A percentile compares a stretch with the other conserved stretches of the same genome.
Conservation (phyloP, 1,140 invertebrate genomes). For the Rhyacophila brunnea region DNA sequence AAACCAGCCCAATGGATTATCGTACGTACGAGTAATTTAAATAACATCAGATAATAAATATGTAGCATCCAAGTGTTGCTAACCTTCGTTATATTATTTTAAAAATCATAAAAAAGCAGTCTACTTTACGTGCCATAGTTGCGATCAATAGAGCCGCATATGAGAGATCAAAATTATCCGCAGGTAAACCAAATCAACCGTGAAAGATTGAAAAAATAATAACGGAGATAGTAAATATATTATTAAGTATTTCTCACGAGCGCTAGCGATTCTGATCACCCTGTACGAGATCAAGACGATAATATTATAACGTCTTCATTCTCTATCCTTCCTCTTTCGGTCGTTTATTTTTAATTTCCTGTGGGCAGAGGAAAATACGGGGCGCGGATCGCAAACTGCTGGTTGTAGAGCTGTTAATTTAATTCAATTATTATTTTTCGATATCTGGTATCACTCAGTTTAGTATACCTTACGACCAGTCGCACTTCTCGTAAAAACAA, state of each 20-base stretch:
- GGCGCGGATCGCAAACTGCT: too few species aligned
- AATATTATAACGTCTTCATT: conserved; percentile 34
- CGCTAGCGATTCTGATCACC: conserved; percentile 1
- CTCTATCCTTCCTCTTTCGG: conserved; percentile 31
- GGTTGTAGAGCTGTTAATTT: too few species aligned
- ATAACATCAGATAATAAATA: too few species aligned
- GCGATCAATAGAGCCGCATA: not conserved
- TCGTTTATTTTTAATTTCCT: conserved; percentile 36
- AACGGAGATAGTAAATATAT: not conserved
- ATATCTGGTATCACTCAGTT: too few species aligned
- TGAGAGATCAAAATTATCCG: not conserved
- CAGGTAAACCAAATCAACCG: not conserved
- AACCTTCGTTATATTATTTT: too few species aligned
- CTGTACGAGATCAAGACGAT: conserved; percentile 29
- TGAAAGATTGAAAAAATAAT: not conserved
- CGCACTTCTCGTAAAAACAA: too few species aligned
- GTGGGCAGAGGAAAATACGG: conserved; percentile 18
- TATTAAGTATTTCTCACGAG: too few species aligned
- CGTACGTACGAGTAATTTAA: too few species aligned
- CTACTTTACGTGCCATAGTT: not conserved
- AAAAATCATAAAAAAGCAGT: not conserved
- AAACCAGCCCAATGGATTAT: too few species aligned
- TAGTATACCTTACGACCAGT: too few species aligned
- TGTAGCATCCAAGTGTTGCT: too few species aligned
- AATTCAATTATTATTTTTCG: too few species aligned